Evolutionary conservation across 2,888 invertebrate species (phyloP).

Genomic region (Hirtodrosophila cameraria): DNA sequence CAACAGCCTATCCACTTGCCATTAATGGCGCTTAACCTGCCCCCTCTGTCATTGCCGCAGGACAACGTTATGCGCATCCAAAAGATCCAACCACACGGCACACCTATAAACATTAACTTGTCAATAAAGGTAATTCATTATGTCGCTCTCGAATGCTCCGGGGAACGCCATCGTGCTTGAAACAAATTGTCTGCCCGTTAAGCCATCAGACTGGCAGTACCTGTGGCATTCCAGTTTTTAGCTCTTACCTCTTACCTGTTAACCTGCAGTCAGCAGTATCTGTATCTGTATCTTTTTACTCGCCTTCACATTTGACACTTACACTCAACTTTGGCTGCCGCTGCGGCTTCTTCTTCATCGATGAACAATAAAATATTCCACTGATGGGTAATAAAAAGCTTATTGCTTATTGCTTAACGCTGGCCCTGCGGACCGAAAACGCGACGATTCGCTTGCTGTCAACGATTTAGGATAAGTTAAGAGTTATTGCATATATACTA

Average conservation of each 20-base stretch:
- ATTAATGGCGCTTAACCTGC: slow-evolving; percentile 67
- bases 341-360: slow-evolving; percentile 43
- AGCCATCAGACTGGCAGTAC: slow-evolving; percentile 25
- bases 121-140: slow-evolving; percentile 85
- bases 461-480: slow-evolving; percentile 33
- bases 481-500: too few relatives aligned
- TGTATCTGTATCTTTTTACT: slow-evolving; percentile 35
- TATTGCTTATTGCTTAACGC: slow-evolving; percentile 63
- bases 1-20: slow-evolving; percentile 77
- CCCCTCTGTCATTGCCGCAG: slow-evolving; percentile 1
- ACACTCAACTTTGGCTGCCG: slow-evolving; percentile 52
- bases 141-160: slow-evolving; percentile 80
- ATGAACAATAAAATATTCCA: slow-evolving; percentile 78
- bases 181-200: slow-evolving; percentile 68
- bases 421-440: slow-evolving; percentile 34
- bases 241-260: too few relatives aligned
- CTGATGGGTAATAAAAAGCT: slow-evolving; percentile 75
- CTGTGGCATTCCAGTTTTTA: slow-evolving; percentile 5
- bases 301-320: slow-evolving; percentile 48
- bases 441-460: slow-evolving; percentile 28
- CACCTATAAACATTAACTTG: slow-evolving; percentile 84
- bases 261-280: too few relatives aligned
- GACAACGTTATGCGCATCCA: neutral
- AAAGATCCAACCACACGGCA: slow-evolving; percentile 41
- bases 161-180: slow-evolving; percentile 59